Base-by-base conservation (phyloP, 2,888 invertebrate genomes). In the Parnassius orleans region DNA sequence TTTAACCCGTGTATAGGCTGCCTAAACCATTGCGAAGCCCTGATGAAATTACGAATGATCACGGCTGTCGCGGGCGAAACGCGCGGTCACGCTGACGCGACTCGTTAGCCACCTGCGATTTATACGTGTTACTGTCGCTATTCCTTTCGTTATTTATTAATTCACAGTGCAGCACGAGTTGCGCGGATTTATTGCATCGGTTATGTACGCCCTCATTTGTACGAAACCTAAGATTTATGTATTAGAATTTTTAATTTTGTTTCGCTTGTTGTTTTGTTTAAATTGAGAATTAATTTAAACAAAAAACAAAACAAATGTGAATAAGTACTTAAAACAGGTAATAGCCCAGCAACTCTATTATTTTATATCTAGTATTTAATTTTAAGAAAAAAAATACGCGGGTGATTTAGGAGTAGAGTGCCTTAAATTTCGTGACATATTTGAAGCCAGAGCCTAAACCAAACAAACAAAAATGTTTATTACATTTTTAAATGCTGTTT, bases 41-140 rank as follows among this genome's bases (percentile, higher is more conserved):
- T 72, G 74, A 78, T 75, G 72, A 74, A 77, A 78, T 77, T 75
- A 74, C 68, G 61, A 65, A 69, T 67, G 69, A 72, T 70, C 69
- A 70, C 71, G 73, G 69, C 64, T 73, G 76, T 75, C 76, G 63
- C 67, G 65, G 51, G 48, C 42, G 47, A 24, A 60, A 61, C 63
- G 63, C 60, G 50, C 56, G 64, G 65, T 69, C 69, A 65, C 53
- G 64, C 62, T 64, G 63, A 57, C 66, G 63, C 55, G 58, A 57
- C 77, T 78, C 77, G 80, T 80, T 80, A 80, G 75, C 70, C 73
- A 71, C 68, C 67, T 59, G 77, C 74, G 75, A 80, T 80, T 80
- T 80, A 79, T 81, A 70, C 73, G 69, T 72, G 75, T 74, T 70
- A 75, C 75, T 73, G 76, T 77, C 78, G 69, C 70, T 67, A 69